phyloP scores from a whole-genome alignment of 1,140 invertebrate genomes.

The Semibalanus balanoides region DNA sequence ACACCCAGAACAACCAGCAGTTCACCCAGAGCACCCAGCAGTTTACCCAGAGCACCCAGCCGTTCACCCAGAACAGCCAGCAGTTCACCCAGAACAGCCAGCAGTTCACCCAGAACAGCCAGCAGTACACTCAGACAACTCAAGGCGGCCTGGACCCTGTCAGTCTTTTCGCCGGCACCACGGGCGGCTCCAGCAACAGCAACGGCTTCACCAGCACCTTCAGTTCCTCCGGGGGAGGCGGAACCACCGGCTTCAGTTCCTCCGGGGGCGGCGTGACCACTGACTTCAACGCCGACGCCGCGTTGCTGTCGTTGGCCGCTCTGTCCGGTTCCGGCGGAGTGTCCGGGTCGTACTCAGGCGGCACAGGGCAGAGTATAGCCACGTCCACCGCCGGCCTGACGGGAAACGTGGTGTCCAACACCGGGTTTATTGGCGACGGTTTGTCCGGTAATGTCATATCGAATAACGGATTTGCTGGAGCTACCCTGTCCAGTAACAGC shows the following conservation, averaged over 20 bases:
- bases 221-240: neutral
- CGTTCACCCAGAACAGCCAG: too few relatives aligned
- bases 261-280: too few relatives aligned
- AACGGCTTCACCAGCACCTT: neutral
- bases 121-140: too few relatives aligned
- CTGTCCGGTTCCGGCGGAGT: neutral
- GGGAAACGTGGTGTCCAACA: neutral
- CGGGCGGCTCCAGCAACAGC: neutral
- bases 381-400: too few relatives aligned
- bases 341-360: neutral
- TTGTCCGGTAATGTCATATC: neutral
- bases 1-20: neutral
- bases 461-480: neutral
- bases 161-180: neutral
- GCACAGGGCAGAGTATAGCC: too few relatives aligned
- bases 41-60: too few relatives aligned
- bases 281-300: neutral
- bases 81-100: too few relatives aligned
- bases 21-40: too few relatives aligned
- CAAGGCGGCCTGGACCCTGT: neutral
- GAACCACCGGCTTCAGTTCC: neutral
- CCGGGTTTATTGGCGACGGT: neutral
- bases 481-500: neutral
- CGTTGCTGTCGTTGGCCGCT: too few relatives aligned
- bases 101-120: too few relatives aligned